A percentile compares a stretch with the other conserved stretches of the same genome.
Conservation (phyloP, 2,797 vertebrate species). For the Ambastaia sidthimunki region DNA sequence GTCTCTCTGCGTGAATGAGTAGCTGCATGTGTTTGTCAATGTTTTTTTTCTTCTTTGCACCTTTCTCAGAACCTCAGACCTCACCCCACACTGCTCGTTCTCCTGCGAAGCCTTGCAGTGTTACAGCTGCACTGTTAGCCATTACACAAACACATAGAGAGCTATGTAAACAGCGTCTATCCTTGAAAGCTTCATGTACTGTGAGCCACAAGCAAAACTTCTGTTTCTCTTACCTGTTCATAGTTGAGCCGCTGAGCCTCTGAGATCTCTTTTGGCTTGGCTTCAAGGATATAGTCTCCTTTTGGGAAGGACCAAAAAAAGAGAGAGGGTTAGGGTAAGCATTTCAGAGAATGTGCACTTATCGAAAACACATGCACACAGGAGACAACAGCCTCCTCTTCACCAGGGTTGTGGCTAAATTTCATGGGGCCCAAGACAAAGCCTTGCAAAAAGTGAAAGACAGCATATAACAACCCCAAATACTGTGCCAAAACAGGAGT, state of each 20-base stretch:
- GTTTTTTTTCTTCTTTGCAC: background rate
- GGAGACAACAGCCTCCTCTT: background rate
- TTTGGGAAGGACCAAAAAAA: conserved; percentile 57
- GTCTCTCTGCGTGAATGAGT: background rate
- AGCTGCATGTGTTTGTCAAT: background rate
- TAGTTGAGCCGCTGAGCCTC: conserved; percentile 98
- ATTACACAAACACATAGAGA: conserved; percentile 23
- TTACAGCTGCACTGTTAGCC: background rate
- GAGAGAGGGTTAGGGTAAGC: conserved; percentile 24
- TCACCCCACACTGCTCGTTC: conserved; percentile 12
- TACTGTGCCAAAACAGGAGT: background rate
- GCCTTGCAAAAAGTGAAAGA: background rate
- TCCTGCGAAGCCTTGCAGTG: background rate
- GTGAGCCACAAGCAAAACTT: background rate
- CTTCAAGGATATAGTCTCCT: conserved; percentile 99
- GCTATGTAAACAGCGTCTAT: conserved; percentile 10
- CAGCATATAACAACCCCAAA: background rate
- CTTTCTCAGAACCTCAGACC: background rate
- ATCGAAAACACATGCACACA: conserved; percentile 24
- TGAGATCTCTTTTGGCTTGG: conserved; percentile 99
- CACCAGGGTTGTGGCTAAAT: background rate
- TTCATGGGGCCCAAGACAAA: background rate
- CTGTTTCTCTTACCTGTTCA: conserved; percentile 86
- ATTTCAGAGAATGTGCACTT: conserved; percentile 3
- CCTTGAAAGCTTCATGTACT: background rate